These are phyloP conservation scores for Triplophysa bombifrons DNA, from an alignment of 2,797 vertebrate species.

Conservation along the genomic window DNA sequence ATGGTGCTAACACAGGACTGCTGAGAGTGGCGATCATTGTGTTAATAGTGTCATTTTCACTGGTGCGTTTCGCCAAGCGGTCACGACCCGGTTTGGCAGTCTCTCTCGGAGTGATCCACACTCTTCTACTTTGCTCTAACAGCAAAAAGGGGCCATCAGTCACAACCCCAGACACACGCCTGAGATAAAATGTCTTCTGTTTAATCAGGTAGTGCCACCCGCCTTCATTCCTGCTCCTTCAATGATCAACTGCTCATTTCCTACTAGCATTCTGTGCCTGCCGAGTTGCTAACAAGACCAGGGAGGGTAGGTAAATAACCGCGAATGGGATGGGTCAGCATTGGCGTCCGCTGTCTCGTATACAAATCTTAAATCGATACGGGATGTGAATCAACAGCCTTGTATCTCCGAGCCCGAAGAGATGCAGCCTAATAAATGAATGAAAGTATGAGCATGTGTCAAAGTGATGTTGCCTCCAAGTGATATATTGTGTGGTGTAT, in stretches of 20 bases:
- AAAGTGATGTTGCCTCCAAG: slow-evolving; percentile 21
- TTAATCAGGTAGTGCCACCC: slow-evolving; percentile 54
- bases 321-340: slow-evolving; percentile 41
- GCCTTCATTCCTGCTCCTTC: slow-evolving; percentile 44
- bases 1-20: slow-evolving; percentile 21
- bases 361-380: slow-evolving; percentile 41
- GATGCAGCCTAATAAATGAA: slow-evolving; percentile 54
- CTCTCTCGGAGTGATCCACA: slow-evolving; percentile 47
- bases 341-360: slow-evolving; percentile 20
- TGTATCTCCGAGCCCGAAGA: slow-evolving; percentile 42
- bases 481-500: slow-evolving; percentile 35
- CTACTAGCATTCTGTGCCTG: slow-evolving; percentile 3
- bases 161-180: slow-evolving; percentile 61
- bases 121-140: slow-evolving; percentile 33
- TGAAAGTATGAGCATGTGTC: slow-evolving; percentile 16
- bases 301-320: slow-evolving; percentile 41
- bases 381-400: slow-evolving; percentile 46
- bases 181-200: slow-evolving; percentile 55
- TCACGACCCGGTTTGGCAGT: slow-evolving; percentile 65
- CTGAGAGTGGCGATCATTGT: slow-evolving; percentile 48
- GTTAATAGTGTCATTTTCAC: slow-evolving; percentile 68
- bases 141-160: slow-evolving; percentile 73
- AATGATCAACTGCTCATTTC: slow-evolving; percentile 48
- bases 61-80: slow-evolving; percentile 68
- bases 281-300: slow-evolving; percentile 41